Conservation (phyloP, 2,113 vertebrate species). For the Saimiri boliviensis region DNA sequence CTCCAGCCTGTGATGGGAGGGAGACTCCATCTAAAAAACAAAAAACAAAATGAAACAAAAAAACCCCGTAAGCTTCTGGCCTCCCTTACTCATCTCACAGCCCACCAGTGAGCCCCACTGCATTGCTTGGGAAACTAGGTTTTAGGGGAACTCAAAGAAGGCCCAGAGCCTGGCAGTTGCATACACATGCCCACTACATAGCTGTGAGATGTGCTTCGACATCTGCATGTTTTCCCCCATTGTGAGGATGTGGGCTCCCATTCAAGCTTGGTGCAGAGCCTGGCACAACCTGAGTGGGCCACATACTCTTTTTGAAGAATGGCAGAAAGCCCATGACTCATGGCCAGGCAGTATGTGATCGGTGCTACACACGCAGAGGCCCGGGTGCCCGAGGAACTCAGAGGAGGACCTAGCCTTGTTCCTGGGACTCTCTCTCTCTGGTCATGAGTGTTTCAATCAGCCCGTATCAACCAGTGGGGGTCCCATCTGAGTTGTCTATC, state of each 20-base stretch:
- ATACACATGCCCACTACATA: no score
- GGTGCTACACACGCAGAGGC: not conserved
- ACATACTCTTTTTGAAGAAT: not conserved
- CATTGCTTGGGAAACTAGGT: not conserved
- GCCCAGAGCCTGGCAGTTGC: not conserved
- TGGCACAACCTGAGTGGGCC: no score
- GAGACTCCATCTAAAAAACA: no score
- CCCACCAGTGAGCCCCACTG: not conserved
- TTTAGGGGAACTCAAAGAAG: not conserved
- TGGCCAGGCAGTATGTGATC: not conserved
- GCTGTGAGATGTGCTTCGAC: not conserved
- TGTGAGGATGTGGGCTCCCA: not conserved
- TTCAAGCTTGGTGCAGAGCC: not conserved
- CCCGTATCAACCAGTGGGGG: not conserved
- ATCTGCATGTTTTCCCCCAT: not conserved
- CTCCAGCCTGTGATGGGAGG: no score
- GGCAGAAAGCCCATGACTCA: not conserved
- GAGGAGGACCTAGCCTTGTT: not conserved
- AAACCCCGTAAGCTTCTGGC: not conserved
- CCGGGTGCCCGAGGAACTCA: not conserved
- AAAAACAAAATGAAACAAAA: no score
- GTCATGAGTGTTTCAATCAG: not conserved
- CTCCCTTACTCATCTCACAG: not conserved
- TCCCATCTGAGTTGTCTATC: not conserved
- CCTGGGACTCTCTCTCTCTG: not conserved